Evolutionary conservation across 1,140 invertebrate species (phyloP), one percentile per base, ranked within the genome.

Genomic region (Caenorhabditis briggsae): DNA sequence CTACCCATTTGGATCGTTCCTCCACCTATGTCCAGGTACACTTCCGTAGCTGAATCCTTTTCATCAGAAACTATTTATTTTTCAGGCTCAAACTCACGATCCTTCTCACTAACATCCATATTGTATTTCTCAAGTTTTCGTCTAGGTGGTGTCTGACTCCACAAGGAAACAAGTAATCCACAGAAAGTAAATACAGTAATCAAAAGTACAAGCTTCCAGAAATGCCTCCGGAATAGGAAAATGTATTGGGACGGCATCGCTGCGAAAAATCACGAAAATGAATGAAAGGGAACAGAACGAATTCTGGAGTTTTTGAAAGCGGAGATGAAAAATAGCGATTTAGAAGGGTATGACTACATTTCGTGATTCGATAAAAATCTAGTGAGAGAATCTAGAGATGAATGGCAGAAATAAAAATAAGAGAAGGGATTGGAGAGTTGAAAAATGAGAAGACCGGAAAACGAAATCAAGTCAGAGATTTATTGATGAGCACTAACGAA

Each of bases 311-410:
- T 53, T 53, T 53, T 53, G 12, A 58, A 58, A 58, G n/a, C 56
- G 56, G 56, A 58, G 56, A 58, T 58, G 14, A n/a, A 8, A 58
- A 20, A 58, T 5, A 53, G 16, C 5, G 50, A 53, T 53, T 53
- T 53, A n/a, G 56, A 58, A 33, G 33, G 33, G 56, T n/a, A 58
- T 58, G 18, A 8, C 14, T 58, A 20, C 18, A 58, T n/a, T 58
- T 58, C 56, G 56, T 58, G 56, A 58, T 58, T 20, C n/a, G 56
- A 58, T 58, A 58, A 20, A 16, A 53, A 53, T 53, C 50, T 53
- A 53, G 50, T n/a, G n/a, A n/a, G n/a, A n/a, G 55, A 58, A 58
- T n/a, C n/a, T 20, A n/a, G n/a, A 6, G 50, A 53, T 8, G 5
- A 53, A 53, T 53, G 50, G 50, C 50, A 8, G 50, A 11, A 58